Conservation (phyloP, 1,140 invertebrate genomes). For the Bicyclus anynana region DNA sequence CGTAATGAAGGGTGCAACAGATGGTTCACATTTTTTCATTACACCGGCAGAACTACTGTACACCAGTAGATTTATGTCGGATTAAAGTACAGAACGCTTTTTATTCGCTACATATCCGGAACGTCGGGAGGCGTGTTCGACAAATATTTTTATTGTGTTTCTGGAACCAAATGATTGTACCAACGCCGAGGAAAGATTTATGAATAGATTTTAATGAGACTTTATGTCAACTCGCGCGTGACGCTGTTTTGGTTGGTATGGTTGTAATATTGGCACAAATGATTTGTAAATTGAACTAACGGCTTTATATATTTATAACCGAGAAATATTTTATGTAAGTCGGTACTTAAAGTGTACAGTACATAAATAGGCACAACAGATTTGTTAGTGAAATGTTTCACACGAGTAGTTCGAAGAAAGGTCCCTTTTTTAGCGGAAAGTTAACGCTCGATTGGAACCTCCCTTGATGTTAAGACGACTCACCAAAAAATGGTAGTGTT, state of each 20-base stretch:
- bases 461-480: too few species aligned
- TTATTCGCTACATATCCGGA: constrained; percentile 64
- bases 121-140: constrained; percentile 53
- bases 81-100: constrained; percentile 64
- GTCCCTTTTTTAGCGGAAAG: too few species aligned
- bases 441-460: too few species aligned
- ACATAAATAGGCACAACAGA: too few species aligned
- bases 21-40: constrained; percentile 73
- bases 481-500: too few species aligned
- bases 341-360: too few species aligned
- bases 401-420: too few species aligned
- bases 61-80: constrained; percentile 67
- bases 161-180: constrained; percentile 27
- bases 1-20: constrained; percentile 74
- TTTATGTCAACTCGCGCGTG: not conserved
- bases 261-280: not conserved
- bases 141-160: constrained; percentile 57
- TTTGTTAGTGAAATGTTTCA: too few species aligned
- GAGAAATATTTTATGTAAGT: too few species aligned
- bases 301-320: too few species aligned
- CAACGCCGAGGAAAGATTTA: constrained; percentile 12
- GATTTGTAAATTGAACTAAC: too few species aligned
- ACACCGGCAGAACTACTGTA: constrained; percentile 61
- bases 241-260: not conserved
- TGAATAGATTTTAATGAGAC: constrained; percentile 14